Conservation (phyloP, 2,113 vertebrate genomes). For the Spea multiplicata region DNA sequence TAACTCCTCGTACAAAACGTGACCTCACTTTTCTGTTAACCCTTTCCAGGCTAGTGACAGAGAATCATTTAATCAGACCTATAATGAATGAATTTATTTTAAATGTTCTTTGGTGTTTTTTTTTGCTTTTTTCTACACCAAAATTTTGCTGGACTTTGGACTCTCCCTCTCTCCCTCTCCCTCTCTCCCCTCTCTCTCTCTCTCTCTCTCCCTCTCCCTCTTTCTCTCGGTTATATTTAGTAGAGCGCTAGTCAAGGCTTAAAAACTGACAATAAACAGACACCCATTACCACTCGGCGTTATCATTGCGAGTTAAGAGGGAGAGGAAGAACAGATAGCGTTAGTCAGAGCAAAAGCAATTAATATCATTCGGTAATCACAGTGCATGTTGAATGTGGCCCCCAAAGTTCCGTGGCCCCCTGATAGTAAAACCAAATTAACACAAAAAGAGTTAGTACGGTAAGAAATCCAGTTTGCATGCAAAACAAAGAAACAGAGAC, state of each 20-base stretch:
- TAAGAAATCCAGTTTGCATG: conserved; percentile 62
- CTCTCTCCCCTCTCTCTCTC: too few species aligned
- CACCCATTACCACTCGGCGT: conserved; percentile 1
- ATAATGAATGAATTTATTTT: too few species aligned
- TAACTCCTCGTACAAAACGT: too few species aligned
- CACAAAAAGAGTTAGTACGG: conserved; percentile 69
- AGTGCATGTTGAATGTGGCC: conserved; percentile 56
- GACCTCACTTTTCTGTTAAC: too few species aligned
- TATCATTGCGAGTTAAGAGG: conserved; percentile 61
- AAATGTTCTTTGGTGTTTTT: too few species aligned
- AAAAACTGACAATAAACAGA: conserved; percentile 42
- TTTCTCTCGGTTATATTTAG: conserved; percentile 15
- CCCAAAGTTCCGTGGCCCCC: conserved; percentile 54
- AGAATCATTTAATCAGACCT: too few species aligned
- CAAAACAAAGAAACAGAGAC: conserved; percentile 53
- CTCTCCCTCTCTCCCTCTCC: too few species aligned
- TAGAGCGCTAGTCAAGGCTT: conserved; percentile 24
- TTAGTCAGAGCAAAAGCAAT: conserved; percentile 69
- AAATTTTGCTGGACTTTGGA: too few species aligned
- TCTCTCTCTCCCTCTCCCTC: too few species aligned
- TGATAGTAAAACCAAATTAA: conserved; percentile 55
- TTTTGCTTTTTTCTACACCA: too few species aligned
- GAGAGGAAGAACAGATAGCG: conserved; percentile 54
- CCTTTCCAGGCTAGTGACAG: too few species aligned
- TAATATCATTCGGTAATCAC: conserved; percentile 66